A percentile compares a stretch with the other conserved stretches of the same genome.
These are phyloP conservation scores for Eriocheir sinensis DNA, from an alignment of 1,140 invertebrate genomes.

Conservation along the genomic window DNA sequence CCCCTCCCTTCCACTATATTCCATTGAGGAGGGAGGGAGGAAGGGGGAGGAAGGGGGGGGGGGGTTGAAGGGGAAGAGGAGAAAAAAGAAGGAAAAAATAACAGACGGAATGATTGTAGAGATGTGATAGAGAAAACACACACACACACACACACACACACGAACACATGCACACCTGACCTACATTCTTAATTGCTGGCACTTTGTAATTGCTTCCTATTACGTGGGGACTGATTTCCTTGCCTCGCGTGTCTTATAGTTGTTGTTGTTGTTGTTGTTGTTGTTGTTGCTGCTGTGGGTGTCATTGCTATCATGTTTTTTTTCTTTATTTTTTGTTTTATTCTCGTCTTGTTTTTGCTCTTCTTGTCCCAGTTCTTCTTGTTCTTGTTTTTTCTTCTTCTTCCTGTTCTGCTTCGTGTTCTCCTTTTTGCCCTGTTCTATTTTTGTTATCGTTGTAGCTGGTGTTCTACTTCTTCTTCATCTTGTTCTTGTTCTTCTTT, in stretches of 20 bases:
- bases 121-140: neutral
- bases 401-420: too few relatives aligned
- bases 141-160: neutral
- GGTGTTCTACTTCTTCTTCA: too few relatives aligned
- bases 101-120: neutral
- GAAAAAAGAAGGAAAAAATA: neutral
- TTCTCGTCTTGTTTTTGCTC: too few relatives aligned
- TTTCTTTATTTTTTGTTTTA: too few relatives aligned
- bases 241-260: neutral
- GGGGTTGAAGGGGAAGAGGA: neutral
- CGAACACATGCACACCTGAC: neutral
- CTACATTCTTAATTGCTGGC: neutral
- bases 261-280: too few relatives aligned
- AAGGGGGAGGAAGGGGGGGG: neutral
- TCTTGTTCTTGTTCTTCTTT: too few relatives aligned
- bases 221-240: neutral
- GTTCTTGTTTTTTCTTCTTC: too few relatives aligned
- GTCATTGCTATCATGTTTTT: too few relatives aligned
- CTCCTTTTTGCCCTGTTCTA: too few relatives aligned
- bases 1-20: neutral
- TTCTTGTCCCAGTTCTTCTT: too few relatives aligned
- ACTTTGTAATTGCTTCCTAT: neutral
- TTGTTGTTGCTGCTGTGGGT: too few relatives aligned
- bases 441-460: too few relatives aligned
- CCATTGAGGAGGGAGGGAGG: neutral